phyloP scores from a whole-genome alignment of 2,113 vertebrate genomes.

The Ctenodactylus gundi region DNA sequence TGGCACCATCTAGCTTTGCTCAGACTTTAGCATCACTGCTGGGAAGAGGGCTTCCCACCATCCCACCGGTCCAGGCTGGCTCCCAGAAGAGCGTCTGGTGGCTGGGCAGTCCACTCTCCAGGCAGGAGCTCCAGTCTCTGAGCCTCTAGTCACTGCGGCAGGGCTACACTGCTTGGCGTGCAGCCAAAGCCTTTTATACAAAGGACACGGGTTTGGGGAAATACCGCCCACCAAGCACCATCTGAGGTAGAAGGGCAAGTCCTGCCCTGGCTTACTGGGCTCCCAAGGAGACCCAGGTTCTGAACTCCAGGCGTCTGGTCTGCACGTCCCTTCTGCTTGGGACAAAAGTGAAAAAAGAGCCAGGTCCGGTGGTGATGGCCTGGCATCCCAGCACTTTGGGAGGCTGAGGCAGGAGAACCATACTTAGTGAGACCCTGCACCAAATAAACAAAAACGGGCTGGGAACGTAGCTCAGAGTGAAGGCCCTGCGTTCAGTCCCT shows the following conservation, averaged over 20 bases:
- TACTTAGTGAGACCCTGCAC: too few relatives aligned
- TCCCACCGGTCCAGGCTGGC: too few relatives aligned
- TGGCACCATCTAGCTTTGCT: too few relatives aligned
- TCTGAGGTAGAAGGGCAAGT: background rate
- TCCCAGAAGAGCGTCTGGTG: background rate
- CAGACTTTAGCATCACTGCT: too few relatives aligned
- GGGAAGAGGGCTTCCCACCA: too few relatives aligned
- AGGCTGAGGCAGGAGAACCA: too few relatives aligned
- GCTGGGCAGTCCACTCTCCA: background rate
- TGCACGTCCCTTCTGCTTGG: constrained; percentile 2
- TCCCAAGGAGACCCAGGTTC: background rate
- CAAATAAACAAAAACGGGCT: too few relatives aligned
- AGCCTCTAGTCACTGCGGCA: background rate
- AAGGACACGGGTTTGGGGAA: background rate
- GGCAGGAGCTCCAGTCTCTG: background rate
- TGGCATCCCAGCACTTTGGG: too few relatives aligned
- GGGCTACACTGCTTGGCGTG: background rate
- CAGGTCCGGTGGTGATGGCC: too few relatives aligned
- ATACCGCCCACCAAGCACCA: background rate
- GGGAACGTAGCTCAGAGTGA: too few relatives aligned
- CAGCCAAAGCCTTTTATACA: background rate
- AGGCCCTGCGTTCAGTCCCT: too few relatives aligned
- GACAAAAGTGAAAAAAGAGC: background rate
- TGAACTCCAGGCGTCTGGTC: background rate
- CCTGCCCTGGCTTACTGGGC: background rate